Evolutionary conservation across 1,140 invertebrate species (phyloP), one percentile per base, ranked within the genome.

Genomic region (Drosophila setifemur): DNA sequence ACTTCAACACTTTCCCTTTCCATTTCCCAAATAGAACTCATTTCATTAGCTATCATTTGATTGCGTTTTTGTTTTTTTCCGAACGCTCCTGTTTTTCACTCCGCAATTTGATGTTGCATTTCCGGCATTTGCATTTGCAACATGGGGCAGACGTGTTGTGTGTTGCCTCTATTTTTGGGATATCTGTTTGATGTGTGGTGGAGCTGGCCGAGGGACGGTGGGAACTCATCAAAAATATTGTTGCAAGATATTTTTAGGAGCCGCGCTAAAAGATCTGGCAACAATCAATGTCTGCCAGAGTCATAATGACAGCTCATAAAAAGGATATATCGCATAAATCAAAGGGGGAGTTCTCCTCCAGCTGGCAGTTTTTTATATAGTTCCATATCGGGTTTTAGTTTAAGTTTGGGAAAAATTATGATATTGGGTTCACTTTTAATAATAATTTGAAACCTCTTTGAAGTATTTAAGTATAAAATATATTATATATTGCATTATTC

Each of bases 101-200:
- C 18, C 26, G 31, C 55, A 63, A 39, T 64, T 31, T 48, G 40
- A 47, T 58, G 18, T 28, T 25, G 57, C 61, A 66, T 49, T 66
- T 66, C 61, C 61, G 61, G 61, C 58, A 49, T 66, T 66, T 8
- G 57, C n/a, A n/a, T n/a, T n/a, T 37, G 33, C 33, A 5, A 16
- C 14, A 35, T 5, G 14, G 14, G 4, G 33, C 29, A 4, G 33
- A 16, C 33, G 16, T 33, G 31, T 33, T 33, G 11, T 33, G 11
- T 33, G 11, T 12, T 44, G 42, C 21, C 19, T 28, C 58, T 64
- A 66, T 66, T 64, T 66, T 49, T 26, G 33, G 61, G n/a, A n/a
- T 31, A 8, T 28, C 33, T 6, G 57, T 64, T 64, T 64, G 58
- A 66, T 66, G 61, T 66, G 25, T 66, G 33, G 33, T 7, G 18